Percentiles rank a stretch among this genome's conserved stretches.
Evolutionary conservation across 2,888 invertebrate species (phyloP).

Genomic region (Cepaea hortensis): DNA sequence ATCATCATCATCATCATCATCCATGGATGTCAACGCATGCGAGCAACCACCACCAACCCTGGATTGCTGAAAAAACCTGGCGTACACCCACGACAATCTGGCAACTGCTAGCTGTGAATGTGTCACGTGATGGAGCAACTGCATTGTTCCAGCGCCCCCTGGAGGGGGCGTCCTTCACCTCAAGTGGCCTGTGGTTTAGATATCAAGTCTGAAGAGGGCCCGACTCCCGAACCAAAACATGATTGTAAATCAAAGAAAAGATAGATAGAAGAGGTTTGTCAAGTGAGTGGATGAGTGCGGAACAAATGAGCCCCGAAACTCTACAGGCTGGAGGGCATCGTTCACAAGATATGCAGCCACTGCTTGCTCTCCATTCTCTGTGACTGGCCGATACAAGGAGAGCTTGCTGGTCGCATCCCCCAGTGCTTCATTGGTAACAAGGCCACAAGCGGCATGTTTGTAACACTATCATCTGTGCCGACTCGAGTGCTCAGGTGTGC

Average conservation of each 20-base stretch:
- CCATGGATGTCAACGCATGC: too few species aligned
- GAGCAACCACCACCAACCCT: too few species aligned
- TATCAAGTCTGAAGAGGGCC: background rate
- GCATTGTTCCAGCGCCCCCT: background rate
- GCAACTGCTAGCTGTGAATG: background rate
- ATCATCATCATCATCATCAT: too few species aligned
- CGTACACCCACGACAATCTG: background rate
- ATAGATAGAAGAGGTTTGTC: conserved; percentile 2
- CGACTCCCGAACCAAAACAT: background rate
- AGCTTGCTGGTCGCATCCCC: too few species aligned
- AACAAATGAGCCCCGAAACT: background rate
- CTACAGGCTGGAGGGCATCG: background rate
- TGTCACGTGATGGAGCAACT: background rate
- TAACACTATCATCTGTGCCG: too few species aligned
- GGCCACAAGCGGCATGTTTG: too few species aligned
- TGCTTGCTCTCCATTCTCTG: too few species aligned
- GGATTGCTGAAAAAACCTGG: too few species aligned
- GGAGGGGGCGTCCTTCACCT: background rate
- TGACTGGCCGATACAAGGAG: too few species aligned
- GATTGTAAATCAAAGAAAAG: conserved; percentile 27
- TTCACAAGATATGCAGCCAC: background rate
- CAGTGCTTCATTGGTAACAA: too few species aligned
- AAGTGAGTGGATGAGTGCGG: background rate
- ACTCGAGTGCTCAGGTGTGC: background rate
- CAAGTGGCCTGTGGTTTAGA: background rate